phyloP scores from a whole-genome alignment of 1,140 invertebrate genomes.

The Cotesia vestalis region DNA sequence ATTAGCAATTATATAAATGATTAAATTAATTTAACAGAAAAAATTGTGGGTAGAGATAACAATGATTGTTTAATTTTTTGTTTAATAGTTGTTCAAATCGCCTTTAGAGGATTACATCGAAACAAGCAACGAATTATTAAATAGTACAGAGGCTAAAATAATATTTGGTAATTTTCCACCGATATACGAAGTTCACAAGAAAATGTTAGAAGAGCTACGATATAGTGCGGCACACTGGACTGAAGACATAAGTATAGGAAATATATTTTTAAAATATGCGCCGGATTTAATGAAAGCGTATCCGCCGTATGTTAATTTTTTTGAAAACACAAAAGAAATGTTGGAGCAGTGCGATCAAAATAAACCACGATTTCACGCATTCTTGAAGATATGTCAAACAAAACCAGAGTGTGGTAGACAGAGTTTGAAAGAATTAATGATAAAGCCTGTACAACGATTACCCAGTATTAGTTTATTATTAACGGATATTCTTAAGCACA shows the following conservation, averaged over 20 bases:
- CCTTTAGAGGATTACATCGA: slow-evolving; percentile 86
- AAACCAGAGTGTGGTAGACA: slow-evolving; percentile 95
- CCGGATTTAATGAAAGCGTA: slow-evolving; percentile 89
- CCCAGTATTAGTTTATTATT: slow-evolving; percentile 94
- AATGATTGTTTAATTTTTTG: not conserved
- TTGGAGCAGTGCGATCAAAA: slow-evolving; percentile 88
- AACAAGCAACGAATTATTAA: slow-evolving; percentile 80
- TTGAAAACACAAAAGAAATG: slow-evolving; percentile 95
- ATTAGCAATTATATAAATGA: slow-evolving; percentile 11
- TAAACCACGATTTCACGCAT: slow-evolving; percentile 96
- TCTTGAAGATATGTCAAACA: slow-evolving; percentile 94
- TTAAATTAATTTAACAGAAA: no score
- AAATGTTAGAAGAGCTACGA: slow-evolving; percentile 82
- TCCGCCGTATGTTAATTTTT: slow-evolving; percentile 97
- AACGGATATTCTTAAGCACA: slow-evolving; percentile 93
- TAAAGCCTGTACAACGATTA: slow-evolving; percentile 94
- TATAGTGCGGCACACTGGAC: slow-evolving; percentile 78
- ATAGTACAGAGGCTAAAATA: slow-evolving; percentile 91
- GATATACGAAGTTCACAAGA: slow-evolving; percentile 91
- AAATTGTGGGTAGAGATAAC: no score
- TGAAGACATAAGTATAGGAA: slow-evolving; percentile 86
- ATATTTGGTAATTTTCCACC: slow-evolving; percentile 96
- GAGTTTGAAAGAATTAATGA: slow-evolving; percentile 92
- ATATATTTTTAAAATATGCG: slow-evolving; percentile 86
- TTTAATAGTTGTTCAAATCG: slow-evolving; percentile 86